Base-by-base conservation (phyloP, 2,888 invertebrate genomes). In the Drosophila stalkeri region DNA sequence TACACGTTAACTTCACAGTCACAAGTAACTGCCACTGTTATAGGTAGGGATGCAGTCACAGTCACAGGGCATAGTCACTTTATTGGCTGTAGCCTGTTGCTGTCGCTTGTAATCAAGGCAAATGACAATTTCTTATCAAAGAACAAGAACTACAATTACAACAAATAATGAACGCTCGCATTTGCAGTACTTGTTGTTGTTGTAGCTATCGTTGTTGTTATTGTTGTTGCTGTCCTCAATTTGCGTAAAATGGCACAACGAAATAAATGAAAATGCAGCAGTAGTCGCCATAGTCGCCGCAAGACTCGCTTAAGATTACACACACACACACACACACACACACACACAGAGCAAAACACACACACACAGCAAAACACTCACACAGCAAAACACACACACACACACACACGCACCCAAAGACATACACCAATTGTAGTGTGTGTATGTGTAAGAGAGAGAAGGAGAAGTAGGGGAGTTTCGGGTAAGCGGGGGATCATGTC, bases 181-280 rank as follows among this genome's bases (percentile, higher is more conserved):
- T 74, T 82, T 80, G 83, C 72, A 71, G 41, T 31, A 31, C 55
- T 31, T 54, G 18, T 69, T 66, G 39, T 27, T 54, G 44, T 66
- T 62, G 59, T 23, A 39, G n/a, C 64, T 66, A 61, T 44, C 64
- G 57, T 51, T 71, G 61, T 44, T 72, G 37, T 52, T 68, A 62
- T 43, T 69, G 57, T 47, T 72, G 61, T 44, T 72, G 71, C 64
- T 83, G 88, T 82, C 80, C 90, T 90, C 88, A 90, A 88, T 86
- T 87, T 76, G 88, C 80, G 86, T 82, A 85, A 86, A 86, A 86
- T 85, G 88, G 85, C 90, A 85, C 85, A 85, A 70, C 85, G 73
- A 87, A 84, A 87, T 87, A 87, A 86, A 90, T 86, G 85, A 89
- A 86, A 89, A 84, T 85, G 85, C 85, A 85, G 72, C 73, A 70